Evolutionary conservation across 2,888 invertebrate species (phyloP), one percentile per base, ranked within the genome.

Genomic region (Hypena proboscidalis): DNA sequence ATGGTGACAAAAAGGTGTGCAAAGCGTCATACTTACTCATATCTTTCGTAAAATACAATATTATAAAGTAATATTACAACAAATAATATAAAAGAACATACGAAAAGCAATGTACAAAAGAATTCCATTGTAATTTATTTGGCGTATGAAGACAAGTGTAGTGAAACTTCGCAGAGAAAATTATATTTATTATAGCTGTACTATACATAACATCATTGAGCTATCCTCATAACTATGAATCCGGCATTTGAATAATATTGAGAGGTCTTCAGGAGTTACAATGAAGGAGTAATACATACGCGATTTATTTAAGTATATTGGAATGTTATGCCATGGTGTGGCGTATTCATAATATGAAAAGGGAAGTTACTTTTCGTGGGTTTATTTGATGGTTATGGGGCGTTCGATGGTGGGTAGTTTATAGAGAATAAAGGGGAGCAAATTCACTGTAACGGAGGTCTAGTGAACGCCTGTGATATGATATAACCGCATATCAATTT

Each of bases 181-280:
- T 58, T 43, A 41, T 58, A 23, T 42, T 42, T 62, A 36, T 33
- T 41, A 38, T 37, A 45, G 54, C 23, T 23, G 23, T 38, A 36
- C 26, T 39, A 13, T 19, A 29, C 17, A 22, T 21, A 21, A 32
- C n/a, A 38, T 33, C n/a, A 37, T 13, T 27, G 27, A 31, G 53
- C 36, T 25, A 30, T 41, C 44, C 26, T 47, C 54, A 47, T 58
- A 54, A 58, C 59, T 61, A 57, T 61, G 52, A 58, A 60, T 54
- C 50, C 42, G 20, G 25, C 38, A 42, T 58, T 42, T 41, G 49
- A 63, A 62, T 62, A 53, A 47, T 33, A 43, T 11, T 25, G 10
- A 7, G 9, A n/a, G 26, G 11, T 13, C 29, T 38, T 38, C 38
- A n/a, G 20, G 17, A 27, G 34, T 29, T 34, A 29, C 44, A 25